phyloP scores from a whole-genome alignment of 2,797 vertebrate genomes.

The Agapornis canus region DNA sequence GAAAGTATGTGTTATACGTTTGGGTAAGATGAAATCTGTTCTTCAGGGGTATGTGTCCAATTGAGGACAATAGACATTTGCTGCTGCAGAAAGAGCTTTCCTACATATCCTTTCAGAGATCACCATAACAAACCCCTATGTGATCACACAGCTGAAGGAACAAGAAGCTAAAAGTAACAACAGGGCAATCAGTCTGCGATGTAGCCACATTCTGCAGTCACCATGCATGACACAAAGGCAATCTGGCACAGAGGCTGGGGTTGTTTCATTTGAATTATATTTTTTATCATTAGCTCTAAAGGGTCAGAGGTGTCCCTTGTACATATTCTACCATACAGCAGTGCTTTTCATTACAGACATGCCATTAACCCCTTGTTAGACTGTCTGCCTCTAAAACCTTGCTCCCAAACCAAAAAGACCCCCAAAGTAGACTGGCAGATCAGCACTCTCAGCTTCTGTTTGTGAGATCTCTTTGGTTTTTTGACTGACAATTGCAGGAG shows the following conservation, averaged over 20 bases:
- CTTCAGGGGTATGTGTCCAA: background rate
- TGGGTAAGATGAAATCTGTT: background rate
- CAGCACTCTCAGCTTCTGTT: background rate
- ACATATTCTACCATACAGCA: background rate
- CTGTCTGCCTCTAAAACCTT: background rate
- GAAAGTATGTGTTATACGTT: background rate
- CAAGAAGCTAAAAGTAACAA: conserved; percentile 1
- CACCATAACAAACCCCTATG: background rate
- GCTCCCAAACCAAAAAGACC: background rate
- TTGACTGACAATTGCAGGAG: background rate
- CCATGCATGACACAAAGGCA: background rate
- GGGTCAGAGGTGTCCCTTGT: background rate
- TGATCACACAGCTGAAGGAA: background rate
- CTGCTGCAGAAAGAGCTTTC: background rate
- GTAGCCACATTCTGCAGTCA: background rate
- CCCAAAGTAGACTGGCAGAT: background rate
- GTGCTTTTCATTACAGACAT: background rate
- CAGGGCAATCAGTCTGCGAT: background rate
- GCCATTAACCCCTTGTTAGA: background rate
- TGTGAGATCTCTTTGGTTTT: background rate
- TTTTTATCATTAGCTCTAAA: background rate
- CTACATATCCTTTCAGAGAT: background rate
- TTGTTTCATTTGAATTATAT: background rate
- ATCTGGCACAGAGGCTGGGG: background rate
- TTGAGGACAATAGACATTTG: conserved; percentile 13